Base-by-base conservation (phyloP, 2,113 vertebrate species). In the Suncus etruscus region DNA sequence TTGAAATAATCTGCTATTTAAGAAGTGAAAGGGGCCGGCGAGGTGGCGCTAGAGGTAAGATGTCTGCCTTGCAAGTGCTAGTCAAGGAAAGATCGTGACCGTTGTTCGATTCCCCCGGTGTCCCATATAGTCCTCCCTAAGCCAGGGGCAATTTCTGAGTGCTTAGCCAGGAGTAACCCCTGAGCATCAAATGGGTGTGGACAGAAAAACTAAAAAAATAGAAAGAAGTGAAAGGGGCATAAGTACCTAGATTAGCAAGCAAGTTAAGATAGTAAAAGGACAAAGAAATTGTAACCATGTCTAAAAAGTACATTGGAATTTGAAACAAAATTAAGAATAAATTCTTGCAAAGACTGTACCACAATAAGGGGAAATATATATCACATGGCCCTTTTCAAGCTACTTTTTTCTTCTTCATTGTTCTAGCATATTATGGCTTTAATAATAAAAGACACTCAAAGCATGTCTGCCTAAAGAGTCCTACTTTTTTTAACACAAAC, bases 181-280 rank as follows among this genome's bases (percentile, higher is more conserved):
- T n/a, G n/a, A n/a, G n/a, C n/a, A n/a, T n/a, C n/a, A n/a, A n/a
- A n/a, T n/a, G n/a, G n/a, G n/a, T n/a, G n/a, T n/a, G n/a, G n/a
- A n/a, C n/a, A n/a, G n/a, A n/a, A n/a, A n/a, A n/a, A n/a, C n/a
- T n/a, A n/a, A n/a, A n/a, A n/a, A n/a, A n/a, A n/a, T n/a, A n/a
- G n/a, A n/a, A 32, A 5, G 54, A 45, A 79, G 65, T 24, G 31
- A 82, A 92, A 70, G 47, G 65, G 47, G 84, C 87, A 32, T 1
- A 51, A n/a, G 16, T 16, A 8, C 70, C 72, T 89, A 68, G 27
- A 80, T 18, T 47, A 69, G 61, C 27, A 87, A 87, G 54, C 84
- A 87, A 91, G 68, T 74, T 47, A 86, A 65, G 47, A 48, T 76
- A 89, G 91, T 80, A 80, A 92, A 94, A 86, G 82, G 68, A 94